Evolutionary conservation across 2,888 invertebrate genomes (phyloP), one percentile per base, ranked within the genome.

Genomic region (Marasmarcha lunaedactyla): DNA sequence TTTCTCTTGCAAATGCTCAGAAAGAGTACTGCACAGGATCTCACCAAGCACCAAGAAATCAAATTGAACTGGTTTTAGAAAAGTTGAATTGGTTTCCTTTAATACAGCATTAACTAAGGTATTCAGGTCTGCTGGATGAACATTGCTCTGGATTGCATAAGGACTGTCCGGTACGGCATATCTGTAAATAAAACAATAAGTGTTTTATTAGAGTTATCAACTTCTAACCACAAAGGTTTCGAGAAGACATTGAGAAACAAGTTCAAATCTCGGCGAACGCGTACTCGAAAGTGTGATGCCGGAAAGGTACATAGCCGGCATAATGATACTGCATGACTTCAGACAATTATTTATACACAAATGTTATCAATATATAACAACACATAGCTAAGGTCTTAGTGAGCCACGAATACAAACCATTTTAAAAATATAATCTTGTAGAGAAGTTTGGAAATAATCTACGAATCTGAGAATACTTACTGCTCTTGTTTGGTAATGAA

Each of bases 11-110:
- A 97, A 77, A 69, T 94, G 93, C 53, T 93, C 91, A 37, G 85
- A 76, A 27, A 97, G 74, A 0, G 90, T 70, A 1, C 87, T 70
- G 44, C 92, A 86, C 33, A 97, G 69, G 49, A 96, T 87, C 68
- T 96, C 94, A n/a, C 91, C 92, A 48, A 88, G 86, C 39, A 95
- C 88, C 39, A 97, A 73, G 63, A 97, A 97, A 72, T 97, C 97
- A 79, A 97, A 97, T 46, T 93, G 90, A 27, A 89, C 72, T 0
- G 79, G 54, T 50, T 79, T 78, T 37, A 61, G 60, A 26, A 63
- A 36, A 1, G 65, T 52, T n/a, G 57, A 44, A 37, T 62, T 59
- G 15, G 63, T 76, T 59, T 88, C 92, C 69, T 86, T 87, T 27
- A 96, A 64, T 43, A 96, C 64, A 43, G 92, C 89, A 73, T 95